Percentiles rank a stretch among this genome's conserved stretches.
phyloP scores from a whole-genome alignment of 2,797 vertebrate species.

The Xiphorhynchus erythropygius region DNA sequence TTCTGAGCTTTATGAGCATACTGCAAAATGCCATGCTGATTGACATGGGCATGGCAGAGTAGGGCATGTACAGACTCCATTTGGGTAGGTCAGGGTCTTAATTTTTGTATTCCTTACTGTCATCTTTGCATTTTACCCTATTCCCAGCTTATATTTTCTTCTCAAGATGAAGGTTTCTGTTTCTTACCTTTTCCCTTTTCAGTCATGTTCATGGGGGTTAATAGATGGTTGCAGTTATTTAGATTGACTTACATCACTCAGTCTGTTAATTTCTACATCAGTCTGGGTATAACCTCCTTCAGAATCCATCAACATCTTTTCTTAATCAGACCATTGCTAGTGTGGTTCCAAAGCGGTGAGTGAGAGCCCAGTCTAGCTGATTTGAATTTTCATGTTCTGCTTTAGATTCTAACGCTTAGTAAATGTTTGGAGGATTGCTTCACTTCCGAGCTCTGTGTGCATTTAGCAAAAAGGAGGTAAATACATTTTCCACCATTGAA shows the following conservation, averaged over 20 bases:
- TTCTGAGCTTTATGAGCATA: background rate
- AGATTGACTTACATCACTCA: conserved; percentile 13
- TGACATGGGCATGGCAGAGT: background rate
- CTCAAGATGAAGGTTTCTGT: background rate
- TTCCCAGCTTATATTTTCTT: background rate
- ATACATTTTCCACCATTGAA: background rate
- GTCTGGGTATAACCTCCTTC: background rate
- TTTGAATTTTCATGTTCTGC: background rate
- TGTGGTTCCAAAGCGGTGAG: background rate
- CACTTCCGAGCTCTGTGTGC: background rate
- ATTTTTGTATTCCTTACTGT: background rate
- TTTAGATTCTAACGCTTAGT: background rate
- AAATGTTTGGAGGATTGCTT: background rate
- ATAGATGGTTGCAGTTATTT: background rate
- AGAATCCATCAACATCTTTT: background rate
- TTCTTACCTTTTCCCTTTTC: background rate
- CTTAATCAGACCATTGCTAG: background rate
- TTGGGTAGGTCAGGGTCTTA: background rate
- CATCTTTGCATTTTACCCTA: background rate
- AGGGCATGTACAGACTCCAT: background rate
- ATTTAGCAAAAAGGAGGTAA: background rate
- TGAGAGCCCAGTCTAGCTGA: background rate
- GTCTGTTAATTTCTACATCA: conserved; percentile 4
- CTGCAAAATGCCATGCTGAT: background rate
- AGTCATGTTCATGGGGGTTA: background rate